Base-by-base conservation (phyloP, 2,888 invertebrate genomes). In the Acanthacorydalis orientalis region DNA sequence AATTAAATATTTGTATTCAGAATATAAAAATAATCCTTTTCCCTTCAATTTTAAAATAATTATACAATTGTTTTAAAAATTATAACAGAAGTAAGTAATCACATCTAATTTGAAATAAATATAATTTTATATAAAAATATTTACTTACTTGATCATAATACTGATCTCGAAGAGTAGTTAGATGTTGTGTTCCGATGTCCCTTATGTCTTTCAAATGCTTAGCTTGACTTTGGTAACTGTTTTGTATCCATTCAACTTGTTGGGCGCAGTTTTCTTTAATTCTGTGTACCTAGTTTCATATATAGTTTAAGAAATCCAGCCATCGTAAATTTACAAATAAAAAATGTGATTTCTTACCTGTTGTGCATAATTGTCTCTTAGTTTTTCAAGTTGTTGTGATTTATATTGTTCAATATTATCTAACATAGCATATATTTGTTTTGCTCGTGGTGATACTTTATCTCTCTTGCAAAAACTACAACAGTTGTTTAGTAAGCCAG, bases 171-270 rank as follows among this genome's bases (percentile, higher is more conserved):
- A 93, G 73, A 2, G 86, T 75, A 49, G 87, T 83, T 53, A 93
- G 69, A 62, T 92, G 88, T 60, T 79, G 84, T 46, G 88, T 84
- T 50, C 95, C 92, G 63, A 91, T 92, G 60, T 93, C 92, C 52
- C 91, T 73, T 57, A 95, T 85, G 60, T 90, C 90, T 57, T 81
- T 78, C 46, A 91, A 71, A 62, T 90, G 85, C 57, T 81, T 84
- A 43, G 88, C 80, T 67, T 93, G 93, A 35, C 80, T 75, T 56
- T 85, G 82, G 64, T 95, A 95, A 62, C 90, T 92, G 60, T 80
- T 86, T 59, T 91, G 83, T 54, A 95, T 87, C 80, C 88, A 88
- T 59, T 93, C 93, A 69, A 92, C 84, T 69, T 93, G 93, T 62
- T 87, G 87, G 31, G 83, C 78, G 63, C 93, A 95, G 61, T 95